A percentile compares a stretch with the other conserved stretches of the same genome.
phyloP scores from a whole-genome alignment of 2,797 vertebrate species.

The Bryconaethiops microstoma region DNA sequence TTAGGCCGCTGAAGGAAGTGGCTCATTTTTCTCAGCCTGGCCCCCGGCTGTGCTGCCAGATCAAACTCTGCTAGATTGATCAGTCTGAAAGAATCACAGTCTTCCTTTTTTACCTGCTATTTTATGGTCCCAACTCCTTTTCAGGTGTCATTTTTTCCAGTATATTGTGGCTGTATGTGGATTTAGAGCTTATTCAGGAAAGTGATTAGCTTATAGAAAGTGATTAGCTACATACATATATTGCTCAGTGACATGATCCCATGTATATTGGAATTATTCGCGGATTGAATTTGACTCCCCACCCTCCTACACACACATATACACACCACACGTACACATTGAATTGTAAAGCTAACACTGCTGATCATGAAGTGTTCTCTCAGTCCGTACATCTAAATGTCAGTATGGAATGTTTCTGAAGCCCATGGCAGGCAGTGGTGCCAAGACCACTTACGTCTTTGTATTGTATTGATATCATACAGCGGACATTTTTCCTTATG shows the following conservation, averaged over 20 bases:
- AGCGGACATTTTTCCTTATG: slow-evolving; percentile 22
- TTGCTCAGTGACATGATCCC: background rate
- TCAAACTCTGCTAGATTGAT: slow-evolving; percentile 53
- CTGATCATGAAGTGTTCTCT: slow-evolving; percentile 37
- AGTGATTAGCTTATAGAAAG: slow-evolving; percentile 17
- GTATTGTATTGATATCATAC: slow-evolving; percentile 39
- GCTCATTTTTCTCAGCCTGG: slow-evolving; percentile 53
- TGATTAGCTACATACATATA: slow-evolving; percentile 4
- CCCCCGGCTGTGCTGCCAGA: slow-evolving; percentile 55
- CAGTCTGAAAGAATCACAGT: slow-evolving; percentile 31
- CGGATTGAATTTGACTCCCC: slow-evolving; percentile 4
- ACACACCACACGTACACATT: too few relatives aligned
- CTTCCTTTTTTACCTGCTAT: slow-evolving; percentile 15
- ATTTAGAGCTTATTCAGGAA: slow-evolving; percentile 3
- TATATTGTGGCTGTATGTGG: background rate
- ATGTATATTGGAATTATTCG: slow-evolving; percentile 25
- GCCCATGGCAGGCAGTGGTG: slow-evolving; percentile 33
- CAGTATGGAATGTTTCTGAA: slow-evolving; percentile 25
- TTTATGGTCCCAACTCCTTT: slow-evolving; percentile 8
- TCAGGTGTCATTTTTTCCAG: slow-evolving; percentile 3
- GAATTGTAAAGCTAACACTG: slow-evolving; percentile 22
- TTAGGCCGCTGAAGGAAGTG: slow-evolving; percentile 33
- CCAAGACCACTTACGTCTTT: slow-evolving; percentile 31
- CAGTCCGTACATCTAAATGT: slow-evolving; percentile 36
- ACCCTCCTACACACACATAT: background rate